Percentiles rank a stretch among this genome's conserved stretches.
phyloP scores from a whole-genome alignment of 92 coral and sea anemone species.

The Palythoa caribaeorum region DNA sequence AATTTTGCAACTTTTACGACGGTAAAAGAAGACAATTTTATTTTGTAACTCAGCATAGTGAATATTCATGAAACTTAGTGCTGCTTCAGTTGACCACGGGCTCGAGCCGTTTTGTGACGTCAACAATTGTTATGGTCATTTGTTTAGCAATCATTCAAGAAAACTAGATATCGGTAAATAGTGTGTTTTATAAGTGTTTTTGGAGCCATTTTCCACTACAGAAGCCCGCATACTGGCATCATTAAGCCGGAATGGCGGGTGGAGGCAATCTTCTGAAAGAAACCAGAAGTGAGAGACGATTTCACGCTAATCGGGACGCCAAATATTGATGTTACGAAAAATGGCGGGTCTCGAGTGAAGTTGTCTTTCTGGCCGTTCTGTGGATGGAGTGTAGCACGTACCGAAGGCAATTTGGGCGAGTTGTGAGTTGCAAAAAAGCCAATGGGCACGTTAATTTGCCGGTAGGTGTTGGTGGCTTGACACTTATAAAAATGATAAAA shows the following conservation, averaged over 20 bases:
- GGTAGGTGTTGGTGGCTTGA: not conserved
- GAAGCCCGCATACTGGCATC: constrained; percentile 21
- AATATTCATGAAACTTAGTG: too few species aligned
- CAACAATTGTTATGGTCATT: too few species aligned
- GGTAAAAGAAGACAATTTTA: too few species aligned
- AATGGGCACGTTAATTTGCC: not conserved
- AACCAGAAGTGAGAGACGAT: not conserved
- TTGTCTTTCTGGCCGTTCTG: not conserved
- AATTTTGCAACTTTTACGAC: too few species aligned
- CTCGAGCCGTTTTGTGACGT: too few species aligned
- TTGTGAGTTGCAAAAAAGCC: not conserved
- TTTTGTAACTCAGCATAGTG: too few species aligned
- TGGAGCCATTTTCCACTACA: constrained; percentile 20
- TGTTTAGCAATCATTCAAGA: too few species aligned
- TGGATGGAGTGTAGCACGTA: not conserved
- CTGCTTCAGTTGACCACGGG: too few species aligned
- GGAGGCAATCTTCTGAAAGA: constrained; percentile 5
- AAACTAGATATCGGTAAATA: too few species aligned
- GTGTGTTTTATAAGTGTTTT: not conserved
- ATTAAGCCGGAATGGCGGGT: not conserved
- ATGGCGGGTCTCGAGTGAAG: not conserved
- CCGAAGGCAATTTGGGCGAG: not conserved
- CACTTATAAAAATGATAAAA: not conserved
- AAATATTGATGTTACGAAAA: not conserved
- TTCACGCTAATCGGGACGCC: not conserved